phyloP scores from a whole-genome alignment of 2,888 invertebrate genomes.

The Eupithecia dodoneata region DNA sequence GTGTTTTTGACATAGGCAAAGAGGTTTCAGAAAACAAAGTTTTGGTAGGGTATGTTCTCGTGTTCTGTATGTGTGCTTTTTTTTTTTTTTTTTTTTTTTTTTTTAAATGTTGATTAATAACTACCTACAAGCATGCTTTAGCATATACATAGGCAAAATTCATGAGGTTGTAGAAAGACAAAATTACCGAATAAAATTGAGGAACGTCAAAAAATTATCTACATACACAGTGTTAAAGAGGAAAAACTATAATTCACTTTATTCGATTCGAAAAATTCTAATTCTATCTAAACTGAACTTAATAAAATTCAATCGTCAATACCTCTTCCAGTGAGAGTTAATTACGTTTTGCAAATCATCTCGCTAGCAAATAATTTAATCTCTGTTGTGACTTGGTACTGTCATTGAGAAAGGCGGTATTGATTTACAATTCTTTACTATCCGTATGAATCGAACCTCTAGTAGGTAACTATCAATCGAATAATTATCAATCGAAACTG shows the following conservation, averaged over 20 bases:
- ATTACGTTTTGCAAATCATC: constrained; percentile 31
- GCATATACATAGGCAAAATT: not conserved
- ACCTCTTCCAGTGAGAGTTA: constrained; percentile 20
- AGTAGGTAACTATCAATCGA: too few relatives aligned
- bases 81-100: too few relatives aligned
- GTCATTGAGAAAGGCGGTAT: constrained; percentile 1
- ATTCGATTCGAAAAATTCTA: not conserved
- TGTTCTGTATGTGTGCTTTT: not conserved
- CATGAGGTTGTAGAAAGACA: not conserved
- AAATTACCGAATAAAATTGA: not conserved
- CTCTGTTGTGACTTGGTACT: constrained; percentile 1
- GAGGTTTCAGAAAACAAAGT: not conserved
- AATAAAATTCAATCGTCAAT: not conserved
- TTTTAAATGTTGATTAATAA: not conserved
- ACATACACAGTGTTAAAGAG: not conserved
- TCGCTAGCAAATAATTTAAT: constrained; percentile 17
- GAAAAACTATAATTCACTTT: not conserved
- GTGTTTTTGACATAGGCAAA: not conserved
- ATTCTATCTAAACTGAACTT: not conserved
- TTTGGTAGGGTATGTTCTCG: not conserved
- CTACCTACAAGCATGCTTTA: not conserved
- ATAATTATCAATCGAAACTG: too few relatives aligned
- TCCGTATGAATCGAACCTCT: not conserved
- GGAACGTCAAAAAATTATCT: not conserved
- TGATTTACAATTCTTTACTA: constrained; percentile 3